Evolutionary conservation across 2,888 invertebrate species (phyloP), one percentile per base, ranked within the genome.

Genomic region (Antheraea yamamai): DNA sequence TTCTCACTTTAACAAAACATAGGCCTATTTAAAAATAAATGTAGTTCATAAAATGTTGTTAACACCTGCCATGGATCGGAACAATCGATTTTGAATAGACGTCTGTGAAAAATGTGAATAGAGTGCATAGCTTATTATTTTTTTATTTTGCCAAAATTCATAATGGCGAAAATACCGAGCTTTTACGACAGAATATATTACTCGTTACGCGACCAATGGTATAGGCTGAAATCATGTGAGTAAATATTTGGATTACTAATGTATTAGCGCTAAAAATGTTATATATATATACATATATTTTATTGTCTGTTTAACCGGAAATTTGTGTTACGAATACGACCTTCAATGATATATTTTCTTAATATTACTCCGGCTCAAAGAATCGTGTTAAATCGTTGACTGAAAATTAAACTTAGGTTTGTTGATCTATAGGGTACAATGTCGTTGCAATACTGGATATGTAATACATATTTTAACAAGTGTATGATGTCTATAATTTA

Each of bases 221-320:
- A 88, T 75, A 87, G 77, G 74, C 81, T 94, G 55, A 93, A 92
- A 80, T 88, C 90, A 85, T 94, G 94, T 94, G 78, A 94, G 94
- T 93, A 75, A 14, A 30, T 4, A 51, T 51, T 61, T 23, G 30
- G 73, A 64, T 66, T 23, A 26, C 26, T 47, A 51, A 51, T 51
- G 20, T 72, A 47, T 47, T 73, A 20, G 26, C 12, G 7, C 7
- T 66, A 30, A 64, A 64, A 66, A 66, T 14, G 14, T 26, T 39
- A 39, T 39, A 39, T 61, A 61, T 58, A n/a, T n/a, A n/a, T 1
- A 12, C 16, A 55, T 55, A 20, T 55, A 3, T 61, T 61, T 23
- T 61, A 61, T 61, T 61, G 20, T 61, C 10, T 23, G 8, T 23
- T 61, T 23, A 7, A 12, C 12, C 20, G 10, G 10, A 20, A 61